Base-by-base conservation (phyloP, 2,113 vertebrate genomes). In the Proteles cristata region DNA sequence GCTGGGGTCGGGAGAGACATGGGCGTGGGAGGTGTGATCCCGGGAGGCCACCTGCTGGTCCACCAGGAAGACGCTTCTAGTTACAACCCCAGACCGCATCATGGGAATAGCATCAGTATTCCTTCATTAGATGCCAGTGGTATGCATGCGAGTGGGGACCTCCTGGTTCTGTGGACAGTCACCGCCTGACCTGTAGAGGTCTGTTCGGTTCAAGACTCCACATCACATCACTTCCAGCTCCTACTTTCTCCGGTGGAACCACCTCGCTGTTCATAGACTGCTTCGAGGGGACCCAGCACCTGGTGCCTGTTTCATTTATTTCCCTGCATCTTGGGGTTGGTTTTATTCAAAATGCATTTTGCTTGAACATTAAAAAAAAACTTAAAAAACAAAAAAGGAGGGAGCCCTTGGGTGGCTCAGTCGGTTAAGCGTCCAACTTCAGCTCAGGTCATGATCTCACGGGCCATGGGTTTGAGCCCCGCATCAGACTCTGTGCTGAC, bases 111-210 rank as follows among this genome's bases (percentile, higher is more conserved):
- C 5, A 39, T 55, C 39, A 19, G 25, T 4, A 4, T n/a, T 0
- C 3, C 68, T 28, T 50, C 53, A 12, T 10, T 9, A 1, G 15
- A 33, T 21, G 39, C 73, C 8, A 26, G 10, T 21, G 19, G 81
- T 28, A 0, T 21, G 89, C 33, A 0, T 1, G 43, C 3, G 5
- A 8, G 39, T 0, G 33, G 53, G 9, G 19, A 21, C 0, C 43
- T 12, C 0, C 1, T 12, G 50, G 45, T 16, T 2, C 1, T 4
- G 15, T 4, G 5, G 4, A 4, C 7, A 14, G 87, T 31, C 79
- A 1, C 55, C 14, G 5, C 26, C 7, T 25, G 7, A 6, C 48
- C 14, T 50, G 5, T 26, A 17, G 15, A 14, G 7, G 11, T 26
- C 50, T 23, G 25, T 17, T 43, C 4, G 28, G 35, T 66, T 68